Base-by-base conservation (phyloP, 2,113 vertebrate species). In the Gadus chalcogrammus region DNA sequence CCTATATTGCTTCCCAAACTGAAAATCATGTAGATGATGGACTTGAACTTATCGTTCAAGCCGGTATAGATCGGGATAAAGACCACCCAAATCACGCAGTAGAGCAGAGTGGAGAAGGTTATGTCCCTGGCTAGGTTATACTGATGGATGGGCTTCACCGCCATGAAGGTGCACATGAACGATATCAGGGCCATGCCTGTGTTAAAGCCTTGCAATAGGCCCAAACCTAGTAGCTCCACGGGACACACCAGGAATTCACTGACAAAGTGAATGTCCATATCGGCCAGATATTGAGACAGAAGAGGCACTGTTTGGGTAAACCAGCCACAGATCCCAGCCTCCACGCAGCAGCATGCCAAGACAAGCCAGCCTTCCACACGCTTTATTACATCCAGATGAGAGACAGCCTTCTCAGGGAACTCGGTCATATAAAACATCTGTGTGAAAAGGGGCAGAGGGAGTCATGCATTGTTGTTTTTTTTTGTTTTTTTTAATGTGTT, bases 151-250 rank as follows among this genome's bases (percentile, higher is more conserved):
- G 76, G 81, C 15, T 86, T 90, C 15, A 85, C 86, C 0, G 93
- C 95, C 92, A 95, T 93, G 88, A 97, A 99, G 0, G 94, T 96
- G 85, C 92, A 91, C 69, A 97, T 93, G 79, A 97, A 94, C 0
- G 93, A 95, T 12, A 78, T 5, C 15, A 93, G 80, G 0, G 91
- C 86, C 75, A 95, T 59, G 5, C 63, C 17, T 58, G n/a, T 7
- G 0, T 93, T 95, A 74, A 81, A 78, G 28, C 87, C 80, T 0
- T 95, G 93, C 79, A 95, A 81, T 4, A 95, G 11, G 18, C 83
- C 79, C 0, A 95, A 90, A 67, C 86, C 88, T 0, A 48, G 0
- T 88, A 94, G 90, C 1, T 4, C 2, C 0, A 90, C 52, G 0
- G 69, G 84, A n/a, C 96, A 98, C 20, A 90, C n/a, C 59, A 93